phyloP scores from a whole-genome alignment of 2,888 invertebrate species.

The Falcaria lacertinaria region DNA sequence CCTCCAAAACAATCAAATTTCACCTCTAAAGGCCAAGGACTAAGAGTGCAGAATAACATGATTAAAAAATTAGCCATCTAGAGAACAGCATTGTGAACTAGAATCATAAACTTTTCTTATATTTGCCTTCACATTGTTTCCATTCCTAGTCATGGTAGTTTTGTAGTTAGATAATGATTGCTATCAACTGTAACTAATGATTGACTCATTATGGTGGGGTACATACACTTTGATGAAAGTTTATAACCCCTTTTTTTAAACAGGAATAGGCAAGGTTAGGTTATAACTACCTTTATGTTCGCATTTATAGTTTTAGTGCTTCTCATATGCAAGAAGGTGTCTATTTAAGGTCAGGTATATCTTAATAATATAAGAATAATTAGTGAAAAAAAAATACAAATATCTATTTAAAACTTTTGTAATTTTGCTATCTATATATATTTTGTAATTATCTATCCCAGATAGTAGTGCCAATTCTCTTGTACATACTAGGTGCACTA shows the following conservation, averaged over 20 bases:
- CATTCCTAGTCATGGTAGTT: background rate
- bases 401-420: too few species aligned
- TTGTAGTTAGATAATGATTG: background rate
- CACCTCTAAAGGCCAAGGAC: conserved; percentile 4
- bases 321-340: too few species aligned
- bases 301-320: too few species aligned
- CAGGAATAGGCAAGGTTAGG: too few species aligned
- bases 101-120: background rate
- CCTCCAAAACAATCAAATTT: conserved; percentile 3
- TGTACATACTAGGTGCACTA: too few species aligned
- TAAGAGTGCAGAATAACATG: background rate
- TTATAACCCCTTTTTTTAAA: background rate
- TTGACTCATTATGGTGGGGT: background rate
- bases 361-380: too few species aligned
- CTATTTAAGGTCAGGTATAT: too few species aligned
- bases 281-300: too few species aligned
- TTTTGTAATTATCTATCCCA: too few species aligned
- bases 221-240: background rate
- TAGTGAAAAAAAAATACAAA: too few species aligned
- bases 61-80: background rate
- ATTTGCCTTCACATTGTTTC: background rate
- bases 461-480: too few species aligned
- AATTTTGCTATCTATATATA: too few species aligned
- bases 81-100: background rate
- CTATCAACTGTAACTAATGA: background rate